Base-by-base conservation (phyloP, 2,797 vertebrate species). In the Triplophysa yarkandensis region DNA sequence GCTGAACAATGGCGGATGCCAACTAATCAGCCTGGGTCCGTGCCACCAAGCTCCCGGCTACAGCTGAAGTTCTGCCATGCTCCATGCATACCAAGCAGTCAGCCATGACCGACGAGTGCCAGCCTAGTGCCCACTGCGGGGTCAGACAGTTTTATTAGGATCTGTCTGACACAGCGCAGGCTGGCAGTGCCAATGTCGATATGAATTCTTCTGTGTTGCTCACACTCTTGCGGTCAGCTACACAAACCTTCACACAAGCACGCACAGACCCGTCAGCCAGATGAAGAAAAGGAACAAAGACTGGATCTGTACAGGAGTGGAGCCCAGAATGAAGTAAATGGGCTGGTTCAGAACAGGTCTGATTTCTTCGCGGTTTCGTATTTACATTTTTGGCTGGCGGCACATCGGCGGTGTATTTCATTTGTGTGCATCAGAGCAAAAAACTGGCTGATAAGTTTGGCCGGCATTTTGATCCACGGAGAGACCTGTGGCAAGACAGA, bases 91-190 rank as follows among this genome's bases (percentile, higher is more conserved):
- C 91, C 88, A 92, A 92, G 86, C 89, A 90, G 89, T 86, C 87
- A 90, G 92, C 94, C 93, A 89, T 94, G 90, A 92, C 93, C 89
- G 88, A 90, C 93, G 87, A 90, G 92, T 93, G 92, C 89, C 82
- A 93, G 87, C 89, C 91, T 90, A 92, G 89, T 92, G 92, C 91
- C 93, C 92, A 92, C 93, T 92, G 91, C 94, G 90, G 92, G 95
- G 92, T 93, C 93, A 98, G 95, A 96, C 94, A 94, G 92, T 96
- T 96, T 96, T 87, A 97, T 98, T 96, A 96, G 92, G 89, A 89
- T 88, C 92, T 93, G 95, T 96, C 94, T 96, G 94, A 93, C 92
- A 92, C 91, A 89, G 89, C 87, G 91, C 89, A 94, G 92, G 90
- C 88, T 94, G 94, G 90, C 94, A 93, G 86, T 92, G 87, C 89